These are phyloP conservation scores for Galeopterus variegatus DNA, from an alignment of 2,113 vertebrate genomes.

Conservation along the genomic window DNA sequence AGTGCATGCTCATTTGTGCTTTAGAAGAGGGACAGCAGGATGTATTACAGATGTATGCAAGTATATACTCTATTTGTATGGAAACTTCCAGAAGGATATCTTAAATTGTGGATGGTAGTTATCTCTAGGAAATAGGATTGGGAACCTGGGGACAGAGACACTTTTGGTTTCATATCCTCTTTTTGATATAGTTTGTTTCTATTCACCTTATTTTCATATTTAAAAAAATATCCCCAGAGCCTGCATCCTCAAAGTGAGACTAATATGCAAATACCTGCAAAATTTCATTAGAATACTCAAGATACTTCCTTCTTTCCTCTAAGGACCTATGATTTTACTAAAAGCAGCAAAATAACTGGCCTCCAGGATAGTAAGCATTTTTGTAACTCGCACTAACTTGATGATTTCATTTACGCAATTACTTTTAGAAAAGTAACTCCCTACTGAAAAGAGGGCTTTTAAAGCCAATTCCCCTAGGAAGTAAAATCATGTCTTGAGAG, in stretches of 20 bases:
- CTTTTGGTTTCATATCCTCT: not conserved
- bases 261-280: not conserved
- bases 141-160: not conserved
- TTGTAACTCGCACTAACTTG: not conserved
- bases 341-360: not conserved
- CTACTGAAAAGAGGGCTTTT: conserved; percentile 5
- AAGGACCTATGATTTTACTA: not conserved
- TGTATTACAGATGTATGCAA: not conserved
- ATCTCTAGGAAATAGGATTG: not conserved
- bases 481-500: conserved; percentile 17
- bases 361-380: not conserved
- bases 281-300: not conserved
- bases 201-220: not conserved
- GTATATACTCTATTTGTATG: too few relatives aligned
- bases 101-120: not conserved
- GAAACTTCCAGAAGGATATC: conserved; percentile 29
- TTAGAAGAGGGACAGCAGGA: not conserved
- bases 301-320: not conserved
- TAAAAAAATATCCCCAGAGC: not conserved
- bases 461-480: not conserved
- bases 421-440: conserved; percentile 25
- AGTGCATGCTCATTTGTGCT: not conserved
- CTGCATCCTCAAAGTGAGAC: conserved; percentile 13
- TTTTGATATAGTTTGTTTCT: not conserved
- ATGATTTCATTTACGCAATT: not conserved